Evolutionary conservation across 2,113 vertebrate species (phyloP), one percentile per base, ranked within the genome.

Genomic region (Ciconia maguari): DNA sequence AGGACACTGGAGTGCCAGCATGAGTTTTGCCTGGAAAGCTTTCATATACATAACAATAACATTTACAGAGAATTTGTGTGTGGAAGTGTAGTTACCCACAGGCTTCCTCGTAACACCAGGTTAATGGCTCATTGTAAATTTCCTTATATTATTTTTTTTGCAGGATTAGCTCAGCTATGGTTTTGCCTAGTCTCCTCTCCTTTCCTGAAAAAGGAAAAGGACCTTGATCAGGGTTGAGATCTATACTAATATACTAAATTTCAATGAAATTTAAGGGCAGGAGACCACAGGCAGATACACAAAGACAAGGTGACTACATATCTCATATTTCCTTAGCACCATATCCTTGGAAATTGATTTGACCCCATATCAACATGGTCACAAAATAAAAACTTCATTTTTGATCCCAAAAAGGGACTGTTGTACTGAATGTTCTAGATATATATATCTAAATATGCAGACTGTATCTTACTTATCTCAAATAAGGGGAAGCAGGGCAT

Each of bases 391-490:
- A 74, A 29, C 3, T 42, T 80, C 7, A 62, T 74, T 48, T 46
- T 61, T 70, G 29, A 66, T 61, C 62, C 20, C 41, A 10, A 30
- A 72, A 83, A 44, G 5, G 4, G 10, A 18, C 13, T 32, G n/a
- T 72, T 64, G 7, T 18, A 77, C 16, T 44, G 64, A 61, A 83
- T 42, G 15, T 41, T 83, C 19, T 62, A 70, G 7, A 57, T 21
- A 36, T 6, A 55, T 16, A 7, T 46, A 32, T 11, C 2, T 54
- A 62, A 49, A 65, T 42, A 42, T 0, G 0, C 11, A 83, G 32
- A 16, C 20, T 52, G 9, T 44, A 42, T 21, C 52, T 78, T n/a
- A 64, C 30, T 78, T 82, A n/a, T 42, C 16, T 44, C 42, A 75
- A 51, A 57, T 74, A 87, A 84, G 2, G 4, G 12, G 14, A 76